phyloP scores from a whole-genome alignment of 2,888 invertebrate genomes.

The Caenorhabditis panamensis region DNA sequence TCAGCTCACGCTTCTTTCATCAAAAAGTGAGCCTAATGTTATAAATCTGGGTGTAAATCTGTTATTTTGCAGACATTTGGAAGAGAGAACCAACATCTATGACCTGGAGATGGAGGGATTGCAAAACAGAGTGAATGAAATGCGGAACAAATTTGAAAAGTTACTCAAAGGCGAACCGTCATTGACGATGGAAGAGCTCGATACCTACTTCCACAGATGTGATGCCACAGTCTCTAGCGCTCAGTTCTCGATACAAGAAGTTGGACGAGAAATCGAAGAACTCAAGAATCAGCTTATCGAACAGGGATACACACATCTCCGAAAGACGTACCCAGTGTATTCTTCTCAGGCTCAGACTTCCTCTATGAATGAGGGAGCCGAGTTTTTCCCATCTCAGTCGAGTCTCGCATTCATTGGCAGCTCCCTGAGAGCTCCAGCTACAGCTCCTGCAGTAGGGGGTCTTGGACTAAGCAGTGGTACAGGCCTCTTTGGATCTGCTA shows the following conservation, averaged over 20 bases:
- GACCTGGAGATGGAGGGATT: slow-evolving; percentile 40
- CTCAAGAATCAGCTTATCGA: slow-evolving; percentile 48
- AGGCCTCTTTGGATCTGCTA: slow-evolving; percentile 51
- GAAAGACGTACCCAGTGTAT: slow-evolving; percentile 26
- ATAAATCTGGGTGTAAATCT: not conserved
- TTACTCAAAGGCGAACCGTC: slow-evolving; percentile 48
- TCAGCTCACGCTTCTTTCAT: slow-evolving; percentile 23
- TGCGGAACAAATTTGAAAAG: slow-evolving; percentile 39
- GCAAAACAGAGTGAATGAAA: slow-evolving; percentile 39
- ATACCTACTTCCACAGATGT: slow-evolving; percentile 29
- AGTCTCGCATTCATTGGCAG: slow-evolving; percentile 59
- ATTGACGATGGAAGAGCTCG: slow-evolving; percentile 46
- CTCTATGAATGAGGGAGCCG: slow-evolving; percentile 37
- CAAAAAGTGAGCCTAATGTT: slow-evolving; percentile 19
- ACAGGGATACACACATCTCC: slow-evolving; percentile 55
- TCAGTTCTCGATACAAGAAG: slow-evolving; percentile 25
- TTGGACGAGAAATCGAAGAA: slow-evolving; percentile 49
- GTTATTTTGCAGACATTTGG: slow-evolving; percentile 46
- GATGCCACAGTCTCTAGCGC: slow-evolving; percentile 32
- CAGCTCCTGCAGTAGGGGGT: slow-evolving; percentile 25
- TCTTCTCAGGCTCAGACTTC: not conserved
- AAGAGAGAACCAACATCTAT: slow-evolving; percentile 37
- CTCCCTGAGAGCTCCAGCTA: slow-evolving; percentile 47
- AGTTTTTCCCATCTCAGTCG: slow-evolving; percentile 62
- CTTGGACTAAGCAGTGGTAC: slow-evolving; percentile 45